phyloP scores from a whole-genome alignment of 2,888 invertebrate genomes.

The Gryllus longicercus region DNA sequence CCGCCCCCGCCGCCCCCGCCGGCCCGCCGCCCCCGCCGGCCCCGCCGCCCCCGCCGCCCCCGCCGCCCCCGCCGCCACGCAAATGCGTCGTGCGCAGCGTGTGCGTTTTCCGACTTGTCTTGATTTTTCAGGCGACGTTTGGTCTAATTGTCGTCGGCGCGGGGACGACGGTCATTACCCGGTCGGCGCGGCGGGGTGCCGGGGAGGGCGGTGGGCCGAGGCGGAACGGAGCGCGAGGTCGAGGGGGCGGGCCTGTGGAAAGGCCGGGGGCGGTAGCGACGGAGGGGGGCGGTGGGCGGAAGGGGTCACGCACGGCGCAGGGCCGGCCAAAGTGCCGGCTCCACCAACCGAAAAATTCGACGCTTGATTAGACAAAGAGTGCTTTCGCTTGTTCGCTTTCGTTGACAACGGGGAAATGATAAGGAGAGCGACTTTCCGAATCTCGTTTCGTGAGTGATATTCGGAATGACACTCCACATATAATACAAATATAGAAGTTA shows the following conservation, averaged over 20 bases:
- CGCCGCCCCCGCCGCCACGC: background rate
- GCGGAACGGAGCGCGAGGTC: background rate
- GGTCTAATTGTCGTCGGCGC: background rate
- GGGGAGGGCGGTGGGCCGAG: background rate
- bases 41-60: background rate
- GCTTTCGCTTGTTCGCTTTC: too few relatives aligned
- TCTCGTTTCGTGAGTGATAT: too few relatives aligned
- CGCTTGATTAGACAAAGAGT: too few relatives aligned
- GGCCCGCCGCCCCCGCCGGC: background rate
- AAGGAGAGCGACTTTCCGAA: too few relatives aligned
- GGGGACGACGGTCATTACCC: background rate
- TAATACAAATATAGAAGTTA: too few relatives aligned
- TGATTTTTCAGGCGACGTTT: background rate
- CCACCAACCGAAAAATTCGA: too few relatives aligned
- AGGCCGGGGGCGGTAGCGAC: background rate
- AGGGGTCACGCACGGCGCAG: too few relatives aligned
- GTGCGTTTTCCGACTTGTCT: background rate
- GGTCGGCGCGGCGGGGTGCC: background rate
- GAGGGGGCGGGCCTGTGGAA: background rate
- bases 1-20: too few relatives aligned
- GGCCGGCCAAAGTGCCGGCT: too few relatives aligned
- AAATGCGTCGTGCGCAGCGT: background rate
- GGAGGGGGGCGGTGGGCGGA: background rate
- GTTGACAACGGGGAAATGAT: too few relatives aligned
- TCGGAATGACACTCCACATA: too few relatives aligned